Evolutionary conservation across 2,797 vertebrate species (phyloP).

Genomic region (Phataginus tricuspis): DNA sequence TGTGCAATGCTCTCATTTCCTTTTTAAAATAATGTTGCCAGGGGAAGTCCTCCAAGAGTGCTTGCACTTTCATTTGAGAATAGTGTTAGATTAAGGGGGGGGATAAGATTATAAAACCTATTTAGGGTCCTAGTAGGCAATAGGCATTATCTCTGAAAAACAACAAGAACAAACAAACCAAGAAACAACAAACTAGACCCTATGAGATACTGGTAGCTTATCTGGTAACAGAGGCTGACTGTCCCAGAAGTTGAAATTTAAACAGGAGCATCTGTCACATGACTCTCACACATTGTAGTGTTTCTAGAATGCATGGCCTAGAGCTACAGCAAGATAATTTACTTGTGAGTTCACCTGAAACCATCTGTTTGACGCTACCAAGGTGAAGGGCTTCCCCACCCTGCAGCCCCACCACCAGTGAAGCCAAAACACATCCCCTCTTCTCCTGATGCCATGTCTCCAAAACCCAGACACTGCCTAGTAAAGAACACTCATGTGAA

Average conservation of each 20-base stretch:
- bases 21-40: not conserved
- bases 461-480: not conserved
- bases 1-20: not conserved
- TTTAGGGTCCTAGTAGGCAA: not conserved
- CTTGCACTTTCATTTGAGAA: not conserved
- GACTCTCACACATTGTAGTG: not conserved
- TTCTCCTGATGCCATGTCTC: not conserved
- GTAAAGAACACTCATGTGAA: not conserved
- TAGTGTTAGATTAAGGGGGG: not conserved
- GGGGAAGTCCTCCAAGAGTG: not conserved
- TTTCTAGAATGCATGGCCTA: not conserved
- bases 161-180: not conserved
- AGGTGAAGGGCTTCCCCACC: not conserved
- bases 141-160: not conserved
- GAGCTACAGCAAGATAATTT: not conserved
- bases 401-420: not conserved
- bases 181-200: not conserved
- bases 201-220: not conserved
- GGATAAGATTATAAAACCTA: not conserved
- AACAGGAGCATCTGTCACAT: not conserved
- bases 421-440: not conserved
- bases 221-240: not conserved
- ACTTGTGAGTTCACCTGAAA: not conserved
- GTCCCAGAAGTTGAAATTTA: not conserved
- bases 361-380: not conserved